These are phyloP conservation scores for Tetranychus urticae DNA, from an alignment of 1,140 invertebrate species.

Conservation along the genomic window DNA sequence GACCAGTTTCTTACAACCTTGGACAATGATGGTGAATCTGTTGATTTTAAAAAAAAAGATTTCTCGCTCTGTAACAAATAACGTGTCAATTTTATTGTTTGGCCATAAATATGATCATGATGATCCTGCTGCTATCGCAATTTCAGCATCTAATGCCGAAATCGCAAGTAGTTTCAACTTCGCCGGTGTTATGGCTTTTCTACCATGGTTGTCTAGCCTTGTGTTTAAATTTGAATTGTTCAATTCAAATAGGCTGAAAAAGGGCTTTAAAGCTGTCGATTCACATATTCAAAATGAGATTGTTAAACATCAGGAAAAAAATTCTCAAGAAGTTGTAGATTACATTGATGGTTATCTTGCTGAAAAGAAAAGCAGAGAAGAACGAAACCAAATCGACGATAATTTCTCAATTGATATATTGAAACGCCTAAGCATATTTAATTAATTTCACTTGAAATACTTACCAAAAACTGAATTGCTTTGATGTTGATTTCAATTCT, in stretches of 20 bases:
- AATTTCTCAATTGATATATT: slow-evolving; percentile 7
- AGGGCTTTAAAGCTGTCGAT: no score
- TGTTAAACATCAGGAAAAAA: slow-evolving; percentile 38
- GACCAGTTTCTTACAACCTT: no score
- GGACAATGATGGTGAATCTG: no score
- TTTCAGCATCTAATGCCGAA: not conserved
- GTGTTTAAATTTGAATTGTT: not conserved
- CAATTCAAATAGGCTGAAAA: no score
- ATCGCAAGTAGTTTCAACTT: not conserved
- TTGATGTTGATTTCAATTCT: no score
- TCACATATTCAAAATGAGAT: no score
- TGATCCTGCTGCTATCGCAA: not conserved
- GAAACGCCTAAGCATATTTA: not conserved
- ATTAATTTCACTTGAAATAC: no score
- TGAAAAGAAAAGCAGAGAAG: slow-evolving; percentile 28
- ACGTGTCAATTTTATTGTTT: slow-evolving; percentile 11
- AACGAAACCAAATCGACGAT: not conserved
- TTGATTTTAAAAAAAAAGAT: not conserved
- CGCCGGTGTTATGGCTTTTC: not conserved
- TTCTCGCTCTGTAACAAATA: slow-evolving; percentile 7
- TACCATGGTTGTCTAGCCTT: not conserved
- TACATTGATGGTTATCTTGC: slow-evolving; percentile 63
- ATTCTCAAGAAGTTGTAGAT: slow-evolving; percentile 32
- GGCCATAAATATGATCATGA: slow-evolving; percentile 10
- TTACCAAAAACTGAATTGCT: no score